These are phyloP conservation scores for Coluber constrictor DNA, from an alignment of 2,797 vertebrate genomes.

Conservation along the genomic window DNA sequence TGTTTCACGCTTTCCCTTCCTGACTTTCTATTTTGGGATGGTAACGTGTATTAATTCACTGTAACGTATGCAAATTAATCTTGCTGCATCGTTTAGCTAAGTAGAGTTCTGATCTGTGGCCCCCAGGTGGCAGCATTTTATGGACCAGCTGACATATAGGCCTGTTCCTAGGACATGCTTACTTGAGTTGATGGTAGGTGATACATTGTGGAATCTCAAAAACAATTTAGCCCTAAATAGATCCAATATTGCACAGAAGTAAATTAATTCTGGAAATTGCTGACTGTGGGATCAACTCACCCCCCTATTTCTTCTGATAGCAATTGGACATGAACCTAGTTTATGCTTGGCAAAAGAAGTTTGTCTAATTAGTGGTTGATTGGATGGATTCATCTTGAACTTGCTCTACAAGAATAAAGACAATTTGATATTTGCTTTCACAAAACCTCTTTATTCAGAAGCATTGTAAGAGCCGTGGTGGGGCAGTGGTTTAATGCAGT, in stretches of 20 bases:
- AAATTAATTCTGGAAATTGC: background rate
- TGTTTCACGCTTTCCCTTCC: background rate
- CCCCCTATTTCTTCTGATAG: background rate
- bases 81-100: background rate
- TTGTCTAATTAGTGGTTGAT: background rate
- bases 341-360: background rate
- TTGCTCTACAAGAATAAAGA: background rate
- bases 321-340: background rate
- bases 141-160: background rate
- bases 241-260: background rate
- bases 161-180: background rate
- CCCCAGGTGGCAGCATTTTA: background rate
- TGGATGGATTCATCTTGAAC: background rate
- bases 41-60: background rate
- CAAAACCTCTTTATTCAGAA: background rate
- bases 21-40: no score
- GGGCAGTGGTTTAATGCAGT: no score
- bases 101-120: background rate
- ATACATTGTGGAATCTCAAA: background rate
- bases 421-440: background rate
- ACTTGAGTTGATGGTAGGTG: background rate
- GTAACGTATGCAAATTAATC: background rate
- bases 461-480: background rate
- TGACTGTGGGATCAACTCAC: background rate
- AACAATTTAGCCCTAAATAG: background rate